Percentiles rank a stretch among this genome's conserved stretches.
Evolutionary conservation across 2,888 invertebrate species (phyloP).

Genomic region (Andrena flavipes): DNA sequence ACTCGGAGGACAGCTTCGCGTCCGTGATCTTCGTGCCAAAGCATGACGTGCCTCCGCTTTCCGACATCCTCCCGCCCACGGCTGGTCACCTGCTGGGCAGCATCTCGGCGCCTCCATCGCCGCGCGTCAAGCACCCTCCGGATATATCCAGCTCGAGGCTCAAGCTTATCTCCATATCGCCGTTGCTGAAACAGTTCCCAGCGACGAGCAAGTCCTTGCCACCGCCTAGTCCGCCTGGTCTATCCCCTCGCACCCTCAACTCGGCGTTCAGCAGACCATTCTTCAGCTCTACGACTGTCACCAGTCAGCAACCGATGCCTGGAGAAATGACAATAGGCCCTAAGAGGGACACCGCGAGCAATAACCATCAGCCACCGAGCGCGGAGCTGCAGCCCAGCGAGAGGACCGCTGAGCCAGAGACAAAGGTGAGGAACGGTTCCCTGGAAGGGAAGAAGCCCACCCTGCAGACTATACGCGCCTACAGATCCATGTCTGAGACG

Average conservation of each 20-base stretch:
- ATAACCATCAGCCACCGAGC: neutral
- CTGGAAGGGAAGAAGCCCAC: constrained; percentile 25
- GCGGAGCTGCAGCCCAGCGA: constrained; percentile 10
- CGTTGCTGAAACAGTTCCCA: constrained; percentile 87
- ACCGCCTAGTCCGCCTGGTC: constrained; percentile 80
- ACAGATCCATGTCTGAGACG: constrained; percentile 58
- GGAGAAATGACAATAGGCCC: neutral
- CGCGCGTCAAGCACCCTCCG: constrained; percentile 90
- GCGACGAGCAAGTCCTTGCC: constrained; percentile 87
- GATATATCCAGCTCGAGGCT: constrained; percentile 87
- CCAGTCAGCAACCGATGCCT: constrained; percentile 7
- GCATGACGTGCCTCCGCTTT: constrained; percentile 87
- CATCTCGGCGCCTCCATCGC: constrained; percentile 92
- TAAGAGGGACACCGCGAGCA: constrained; percentile 8
- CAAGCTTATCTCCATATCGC: constrained; percentile 87
- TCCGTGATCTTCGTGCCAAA: constrained; percentile 96
- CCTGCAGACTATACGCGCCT: constrained; percentile 38
- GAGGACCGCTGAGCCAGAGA: constrained; percentile 18
- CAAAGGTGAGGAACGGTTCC: neutral
- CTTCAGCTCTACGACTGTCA: constrained; percentile 17
- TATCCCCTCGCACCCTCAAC: constrained; percentile 77
- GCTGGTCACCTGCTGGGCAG: constrained; percentile 87
- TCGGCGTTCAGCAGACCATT: constrained; percentile 61
- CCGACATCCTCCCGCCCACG: constrained; percentile 61
- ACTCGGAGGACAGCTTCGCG: constrained; percentile 97